phyloP scores from a whole-genome alignment of 2,797 vertebrate species.

The Gephyroberyx darwinii region DNA sequence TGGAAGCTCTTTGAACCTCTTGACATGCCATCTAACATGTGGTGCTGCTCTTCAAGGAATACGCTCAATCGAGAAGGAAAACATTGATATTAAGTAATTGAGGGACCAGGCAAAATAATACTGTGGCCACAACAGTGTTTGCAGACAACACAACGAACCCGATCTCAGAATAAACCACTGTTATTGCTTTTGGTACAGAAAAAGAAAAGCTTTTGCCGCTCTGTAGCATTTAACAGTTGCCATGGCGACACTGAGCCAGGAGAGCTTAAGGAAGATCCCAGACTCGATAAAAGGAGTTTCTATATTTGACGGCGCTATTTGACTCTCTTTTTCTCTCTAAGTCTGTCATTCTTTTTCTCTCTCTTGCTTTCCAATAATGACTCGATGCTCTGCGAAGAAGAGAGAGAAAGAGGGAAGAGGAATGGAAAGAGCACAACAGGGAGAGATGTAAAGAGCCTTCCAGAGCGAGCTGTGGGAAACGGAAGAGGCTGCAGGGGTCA shows the following conservation, averaged over 20 bases:
- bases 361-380: constrained; percentile 37
- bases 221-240: constrained; percentile 70
- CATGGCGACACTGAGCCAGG: constrained; percentile 63
- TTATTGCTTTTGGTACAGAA: constrained; percentile 54
- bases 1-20: no score
- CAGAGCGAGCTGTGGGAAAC: constrained; percentile 61
- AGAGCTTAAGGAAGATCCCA: constrained; percentile 65
- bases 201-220: constrained; percentile 64
- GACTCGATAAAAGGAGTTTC: constrained; percentile 65
- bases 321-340: constrained; percentile 8
- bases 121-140: constrained; percentile 51
- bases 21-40: not conserved
- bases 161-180: constrained; percentile 36
- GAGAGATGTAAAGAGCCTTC: constrained; percentile 56
- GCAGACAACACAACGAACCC: constrained; percentile 49
- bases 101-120: constrained; percentile 41
- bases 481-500: constrained; percentile 65
- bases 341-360: not conserved
- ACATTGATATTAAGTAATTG: constrained; percentile 34
- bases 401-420: constrained; percentile 26
- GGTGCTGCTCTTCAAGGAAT: not conserved
- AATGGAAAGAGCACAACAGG: constrained; percentile 33
- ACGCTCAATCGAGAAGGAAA: not conserved
- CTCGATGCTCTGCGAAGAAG: constrained; percentile 32
- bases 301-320: constrained; percentile 56